These are phyloP conservation scores for Campoplex nolae DNA, from an alignment of 2,888 invertebrate species.

Conservation along the genomic window DNA sequence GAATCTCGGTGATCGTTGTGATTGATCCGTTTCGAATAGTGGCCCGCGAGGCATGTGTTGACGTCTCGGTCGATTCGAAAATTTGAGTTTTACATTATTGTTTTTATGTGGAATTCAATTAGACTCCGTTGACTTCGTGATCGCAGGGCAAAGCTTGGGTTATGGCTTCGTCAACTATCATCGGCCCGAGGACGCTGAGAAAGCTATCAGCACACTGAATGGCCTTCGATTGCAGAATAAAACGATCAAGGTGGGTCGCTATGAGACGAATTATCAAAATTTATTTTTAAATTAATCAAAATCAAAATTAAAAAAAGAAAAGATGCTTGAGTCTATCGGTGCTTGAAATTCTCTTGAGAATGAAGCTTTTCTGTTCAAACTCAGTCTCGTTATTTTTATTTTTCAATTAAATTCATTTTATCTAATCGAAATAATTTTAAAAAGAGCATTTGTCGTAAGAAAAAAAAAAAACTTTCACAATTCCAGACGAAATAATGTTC, in stretches of 20 bases:
- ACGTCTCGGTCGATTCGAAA: slow-evolving; percentile 37
- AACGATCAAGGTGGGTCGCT: slow-evolving; percentile 95
- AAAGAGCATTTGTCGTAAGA: not conserved
- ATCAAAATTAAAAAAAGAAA: too few relatives aligned
- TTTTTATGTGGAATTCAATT: slow-evolving; percentile 67
- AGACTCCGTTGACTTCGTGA: slow-evolving; percentile 68
- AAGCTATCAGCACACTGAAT: slow-evolving; percentile 99
- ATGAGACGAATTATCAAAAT: slow-evolving; percentile 12
- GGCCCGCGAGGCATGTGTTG: not conserved
- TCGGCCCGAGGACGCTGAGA: slow-evolving; percentile 98
- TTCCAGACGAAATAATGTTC: too few relatives aligned
- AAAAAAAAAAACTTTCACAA: too few relatives aligned
- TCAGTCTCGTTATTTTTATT: too few relatives aligned
- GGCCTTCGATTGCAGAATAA: slow-evolving; percentile 99
- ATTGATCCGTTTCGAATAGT: not conserved
- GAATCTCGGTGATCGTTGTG: not conserved
- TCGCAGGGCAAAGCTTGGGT: slow-evolving; percentile 97
- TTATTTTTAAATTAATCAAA: not conserved
- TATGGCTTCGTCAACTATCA: slow-evolving; percentile 99
- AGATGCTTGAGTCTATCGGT: too few relatives aligned
- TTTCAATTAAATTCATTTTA: not conserved
- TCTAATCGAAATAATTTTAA: not conserved
- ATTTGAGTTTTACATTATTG: slow-evolving; percentile 64
- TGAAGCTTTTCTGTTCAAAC: too few relatives aligned
- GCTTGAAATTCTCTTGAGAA: too few relatives aligned